phyloP scores from a whole-genome alignment of 1,140 invertebrate genomes.

The Acromyrmex heyeri region DNA sequence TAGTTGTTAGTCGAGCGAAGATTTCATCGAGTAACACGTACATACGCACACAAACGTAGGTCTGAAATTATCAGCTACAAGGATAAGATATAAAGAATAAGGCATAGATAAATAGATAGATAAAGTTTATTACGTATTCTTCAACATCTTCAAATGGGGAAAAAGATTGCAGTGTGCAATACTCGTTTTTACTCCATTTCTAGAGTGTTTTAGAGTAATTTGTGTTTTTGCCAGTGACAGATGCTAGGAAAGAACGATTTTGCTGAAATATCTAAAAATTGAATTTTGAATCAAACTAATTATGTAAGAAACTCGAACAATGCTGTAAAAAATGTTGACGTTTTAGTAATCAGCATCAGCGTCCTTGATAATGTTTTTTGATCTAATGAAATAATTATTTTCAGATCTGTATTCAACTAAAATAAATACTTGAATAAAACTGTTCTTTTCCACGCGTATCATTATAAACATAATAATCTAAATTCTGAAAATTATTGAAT shows the following conservation, averaged over 20 bases:
- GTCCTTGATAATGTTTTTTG: no score
- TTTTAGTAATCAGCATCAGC: no score
- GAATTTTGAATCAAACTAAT: no score
- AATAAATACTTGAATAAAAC: no score
- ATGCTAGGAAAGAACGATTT: no score
- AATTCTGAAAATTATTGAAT: background rate
- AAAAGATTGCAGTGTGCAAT: background rate
- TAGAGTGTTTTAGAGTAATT: background rate
- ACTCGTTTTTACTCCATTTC: background rate
- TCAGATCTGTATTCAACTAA: no score
- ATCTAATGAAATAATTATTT: no score
- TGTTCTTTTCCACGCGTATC: no score
- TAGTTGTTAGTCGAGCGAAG: constrained; percentile 52
- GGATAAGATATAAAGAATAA: constrained; percentile 52
- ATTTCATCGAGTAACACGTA: constrained; percentile 31
- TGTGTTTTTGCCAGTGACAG: background rate
- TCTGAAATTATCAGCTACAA: constrained; percentile 22
- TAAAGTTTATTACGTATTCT: constrained; percentile 20
- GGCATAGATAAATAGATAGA: constrained; percentile 16
- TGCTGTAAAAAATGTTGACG: no score
- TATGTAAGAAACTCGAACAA: no score
- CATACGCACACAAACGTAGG: background rate
- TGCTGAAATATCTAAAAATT: no score
- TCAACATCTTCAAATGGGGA: background rate
- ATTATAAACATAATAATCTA: background rate